These are phyloP conservation scores for Hydroisotoma schaefferi DNA, from an alignment of 2,888 invertebrate species.

Conservation along the genomic window DNA sequence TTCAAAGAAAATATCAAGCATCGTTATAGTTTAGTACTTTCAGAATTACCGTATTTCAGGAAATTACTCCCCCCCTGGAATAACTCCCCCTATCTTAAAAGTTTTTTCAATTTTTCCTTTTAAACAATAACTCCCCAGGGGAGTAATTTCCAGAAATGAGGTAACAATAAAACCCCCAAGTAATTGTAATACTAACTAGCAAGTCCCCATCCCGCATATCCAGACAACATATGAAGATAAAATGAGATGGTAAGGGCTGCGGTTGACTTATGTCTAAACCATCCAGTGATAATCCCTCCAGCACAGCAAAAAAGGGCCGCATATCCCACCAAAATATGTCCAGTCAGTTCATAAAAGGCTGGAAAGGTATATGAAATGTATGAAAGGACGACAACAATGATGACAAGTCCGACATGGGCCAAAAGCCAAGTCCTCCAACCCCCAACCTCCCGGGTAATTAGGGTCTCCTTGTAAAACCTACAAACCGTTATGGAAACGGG, in stretches of 20 bases:
- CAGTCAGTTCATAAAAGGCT: constrained; percentile 13
- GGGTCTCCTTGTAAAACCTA: constrained; percentile 35
- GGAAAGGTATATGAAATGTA: constrained; percentile 28
- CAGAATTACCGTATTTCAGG: too few species aligned
- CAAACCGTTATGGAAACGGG: constrained; percentile 23
- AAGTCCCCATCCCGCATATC: constrained; percentile 27
- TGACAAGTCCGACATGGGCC: constrained; percentile 25
- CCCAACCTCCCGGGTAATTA: constrained; percentile 22
- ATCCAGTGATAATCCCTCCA: constrained; percentile 22
- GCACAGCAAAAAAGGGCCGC: constrained; percentile 22
- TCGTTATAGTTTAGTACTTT: not conserved
- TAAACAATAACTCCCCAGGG: too few species aligned
- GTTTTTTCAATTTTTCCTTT: too few species aligned
- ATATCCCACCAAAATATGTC: constrained; percentile 22
- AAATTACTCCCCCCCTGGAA: too few species aligned
- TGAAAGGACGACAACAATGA: constrained; percentile 11
- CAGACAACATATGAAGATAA: constrained; percentile 19
- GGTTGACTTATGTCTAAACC: constrained; percentile 21
- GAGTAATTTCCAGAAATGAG: not conserved
- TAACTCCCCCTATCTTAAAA: too few species aligned
- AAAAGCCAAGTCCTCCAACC: constrained; percentile 30
- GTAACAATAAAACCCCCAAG: not conserved
- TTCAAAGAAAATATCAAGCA: not conserved
- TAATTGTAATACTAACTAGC: constrained; percentile 13
- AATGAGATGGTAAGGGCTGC: constrained; percentile 11